phyloP scores from a whole-genome alignment of 2,797 vertebrate species.

The Oreochromis grahami region DNA sequence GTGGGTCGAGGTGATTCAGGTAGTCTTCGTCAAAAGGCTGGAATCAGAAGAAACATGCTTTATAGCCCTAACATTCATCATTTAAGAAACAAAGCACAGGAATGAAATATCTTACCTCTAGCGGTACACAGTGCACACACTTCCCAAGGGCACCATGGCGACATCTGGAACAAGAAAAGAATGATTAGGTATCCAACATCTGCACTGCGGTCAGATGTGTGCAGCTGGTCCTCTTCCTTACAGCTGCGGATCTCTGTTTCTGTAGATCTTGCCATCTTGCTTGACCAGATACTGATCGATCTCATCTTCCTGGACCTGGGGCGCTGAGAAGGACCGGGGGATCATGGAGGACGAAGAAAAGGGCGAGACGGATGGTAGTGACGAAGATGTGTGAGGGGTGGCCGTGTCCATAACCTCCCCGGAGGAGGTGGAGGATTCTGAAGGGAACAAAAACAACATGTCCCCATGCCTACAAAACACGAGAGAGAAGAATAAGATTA shows the following conservation, averaged over 20 bases:
- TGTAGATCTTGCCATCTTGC: conserved; percentile 97
- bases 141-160: conserved; percentile 92
- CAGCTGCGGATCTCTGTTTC: conserved; percentile 92
- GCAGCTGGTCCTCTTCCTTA: conserved; percentile 63
- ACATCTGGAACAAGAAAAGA: conserved; percentile 77
- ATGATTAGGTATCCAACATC: not conserved
- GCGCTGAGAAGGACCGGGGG: conserved; percentile 75
- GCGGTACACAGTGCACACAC: conserved; percentile 95
- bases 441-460: conserved; percentile 92
- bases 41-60: not conserved
- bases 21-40: conserved; percentile 99
- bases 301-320: conserved; percentile 88
- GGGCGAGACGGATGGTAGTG: conserved; percentile 48
- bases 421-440: conserved; percentile 80
- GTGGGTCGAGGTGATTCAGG: conserved; percentile 97
- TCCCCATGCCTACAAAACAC: conserved; percentile 86
- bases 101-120: conserved; percentile 83
- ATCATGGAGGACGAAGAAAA: conserved; percentile 65
- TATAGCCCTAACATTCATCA: not conserved
- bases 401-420: conserved; percentile 93
- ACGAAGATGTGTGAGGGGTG: conserved; percentile 70
- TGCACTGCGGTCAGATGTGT: not conserved
- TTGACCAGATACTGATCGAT: conserved; percentile 94
- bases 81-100: not conserved
- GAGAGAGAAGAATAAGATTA: not conserved